Conservation (phyloP, 2,797 vertebrate genomes). For the Megalops cyprinoides region DNA sequence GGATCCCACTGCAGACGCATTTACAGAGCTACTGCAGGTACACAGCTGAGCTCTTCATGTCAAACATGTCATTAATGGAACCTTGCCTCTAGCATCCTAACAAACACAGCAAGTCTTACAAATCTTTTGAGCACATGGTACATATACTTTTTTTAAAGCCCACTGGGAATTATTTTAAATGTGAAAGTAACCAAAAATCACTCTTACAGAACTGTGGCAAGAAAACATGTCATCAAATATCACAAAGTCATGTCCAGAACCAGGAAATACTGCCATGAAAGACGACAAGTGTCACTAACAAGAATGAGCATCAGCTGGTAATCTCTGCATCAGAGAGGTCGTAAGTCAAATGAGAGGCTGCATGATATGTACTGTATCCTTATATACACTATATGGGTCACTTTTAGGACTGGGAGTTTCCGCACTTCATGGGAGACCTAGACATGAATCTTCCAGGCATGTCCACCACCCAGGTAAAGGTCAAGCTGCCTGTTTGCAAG, state of each 20-base stretch:
- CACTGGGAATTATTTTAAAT: conserved; percentile 51
- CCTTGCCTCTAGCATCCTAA: conserved; percentile 3
- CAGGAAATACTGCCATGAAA: no score
- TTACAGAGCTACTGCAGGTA: conserved; percentile 41
- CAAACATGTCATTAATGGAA: conserved; percentile 24
- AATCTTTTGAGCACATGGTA: no score
- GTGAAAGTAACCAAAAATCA: conserved; percentile 21
- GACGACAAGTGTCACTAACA: no score
- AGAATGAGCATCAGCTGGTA: no score
- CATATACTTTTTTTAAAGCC: no score
- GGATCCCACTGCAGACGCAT: conserved; percentile 50
- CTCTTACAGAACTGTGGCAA: no score
- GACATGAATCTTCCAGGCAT: conserved; percentile 96
- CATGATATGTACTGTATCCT: no score
- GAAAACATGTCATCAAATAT: no score
- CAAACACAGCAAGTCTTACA: no score
- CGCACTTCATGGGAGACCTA: conserved; percentile 96
- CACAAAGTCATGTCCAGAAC: no score
- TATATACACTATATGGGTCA: conserved; percentile 15
- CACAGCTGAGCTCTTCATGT: conserved; percentile 48
- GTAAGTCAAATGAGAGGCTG: no score
- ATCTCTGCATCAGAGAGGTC: no score
- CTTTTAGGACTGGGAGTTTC: conserved; percentile 96
- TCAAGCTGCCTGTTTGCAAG: conserved; percentile 92
- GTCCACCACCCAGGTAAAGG: conserved; percentile 89